phyloP scores from a whole-genome alignment of 2,888 invertebrate genomes.

The Diaperis boleti region DNA sequence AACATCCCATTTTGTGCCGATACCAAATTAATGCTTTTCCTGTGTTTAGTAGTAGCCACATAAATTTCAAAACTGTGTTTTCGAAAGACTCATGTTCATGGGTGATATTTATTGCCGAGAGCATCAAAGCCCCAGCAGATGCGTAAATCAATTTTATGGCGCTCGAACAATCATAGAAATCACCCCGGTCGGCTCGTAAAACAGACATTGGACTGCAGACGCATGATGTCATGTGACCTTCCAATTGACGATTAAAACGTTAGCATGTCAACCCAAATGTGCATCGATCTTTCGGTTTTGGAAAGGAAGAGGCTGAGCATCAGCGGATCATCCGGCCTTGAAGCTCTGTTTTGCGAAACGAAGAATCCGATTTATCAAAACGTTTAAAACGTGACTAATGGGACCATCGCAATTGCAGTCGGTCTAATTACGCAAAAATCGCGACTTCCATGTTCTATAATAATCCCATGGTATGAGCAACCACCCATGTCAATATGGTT shows the following conservation, averaged over 20 bases:
- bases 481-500: conserved; percentile 37
- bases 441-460: neutral
- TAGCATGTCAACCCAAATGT: conserved; percentile 19
- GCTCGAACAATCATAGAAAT: neutral
- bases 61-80: conserved; percentile 8
- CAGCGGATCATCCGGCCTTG: conserved; percentile 10
- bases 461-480: conserved; percentile 15
- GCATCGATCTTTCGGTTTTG: no score
- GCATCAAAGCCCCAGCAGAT: neutral
- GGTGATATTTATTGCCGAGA: neutral
- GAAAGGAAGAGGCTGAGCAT: neutral
- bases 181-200: conserved; percentile 7
- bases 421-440: neutral
- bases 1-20: no score
- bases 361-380: neutral
- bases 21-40: no score
- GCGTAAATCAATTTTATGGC: neutral
- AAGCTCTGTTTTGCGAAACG: conserved; percentile 1
- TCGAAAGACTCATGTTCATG: neutral
- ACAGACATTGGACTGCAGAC: conserved; percentile 24
- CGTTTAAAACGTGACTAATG: neutral
- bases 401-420: no score
- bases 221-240: conserved; percentile 45
- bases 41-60: no score
- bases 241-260: conserved; percentile 32